Percentiles rank a stretch among this genome's conserved stretches.
phyloP scores from a whole-genome alignment of 2,888 invertebrate genomes.

The Hipparchia sbordonii region DNA sequence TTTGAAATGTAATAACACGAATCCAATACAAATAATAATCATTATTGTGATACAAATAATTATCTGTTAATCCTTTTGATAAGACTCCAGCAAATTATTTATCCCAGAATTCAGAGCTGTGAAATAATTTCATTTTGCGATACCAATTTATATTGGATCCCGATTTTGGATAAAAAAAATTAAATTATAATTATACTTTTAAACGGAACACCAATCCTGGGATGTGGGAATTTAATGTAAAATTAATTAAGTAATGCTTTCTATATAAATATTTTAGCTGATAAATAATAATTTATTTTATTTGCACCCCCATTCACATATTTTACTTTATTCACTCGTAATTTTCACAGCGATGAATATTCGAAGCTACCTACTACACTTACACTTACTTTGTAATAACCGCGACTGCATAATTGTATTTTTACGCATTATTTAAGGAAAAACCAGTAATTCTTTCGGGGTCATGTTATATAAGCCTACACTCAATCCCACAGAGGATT shows the following conservation, averaged over 20 bases:
- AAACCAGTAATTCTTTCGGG: no score
- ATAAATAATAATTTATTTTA: constrained; percentile 1
- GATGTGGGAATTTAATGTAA: neutral
- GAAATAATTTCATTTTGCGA: neutral
- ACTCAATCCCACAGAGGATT: no score
- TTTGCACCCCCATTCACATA: neutral
- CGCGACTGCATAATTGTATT: no score
- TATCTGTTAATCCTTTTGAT: constrained; percentile 13
- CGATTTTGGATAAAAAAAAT: constrained; percentile 1
- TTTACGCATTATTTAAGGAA: no score
- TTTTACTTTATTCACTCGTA: neutral
- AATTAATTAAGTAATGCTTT: neutral
- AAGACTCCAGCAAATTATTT: neutral
- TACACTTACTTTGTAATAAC: no score
- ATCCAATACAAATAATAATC: neutral
- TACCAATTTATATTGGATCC: constrained; percentile 5
- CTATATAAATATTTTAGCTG: no score
- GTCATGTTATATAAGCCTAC: no score
- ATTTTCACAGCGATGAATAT: neutral
- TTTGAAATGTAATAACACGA: constrained; percentile 1
- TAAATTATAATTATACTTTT: neutral
- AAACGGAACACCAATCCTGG: neutral
- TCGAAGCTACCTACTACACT: neutral
- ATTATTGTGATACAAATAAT: constrained; percentile 1
- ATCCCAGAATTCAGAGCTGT: neutral